Conservation (phyloP, 2,888 invertebrate species). For the Heliconius aoede region DNA sequence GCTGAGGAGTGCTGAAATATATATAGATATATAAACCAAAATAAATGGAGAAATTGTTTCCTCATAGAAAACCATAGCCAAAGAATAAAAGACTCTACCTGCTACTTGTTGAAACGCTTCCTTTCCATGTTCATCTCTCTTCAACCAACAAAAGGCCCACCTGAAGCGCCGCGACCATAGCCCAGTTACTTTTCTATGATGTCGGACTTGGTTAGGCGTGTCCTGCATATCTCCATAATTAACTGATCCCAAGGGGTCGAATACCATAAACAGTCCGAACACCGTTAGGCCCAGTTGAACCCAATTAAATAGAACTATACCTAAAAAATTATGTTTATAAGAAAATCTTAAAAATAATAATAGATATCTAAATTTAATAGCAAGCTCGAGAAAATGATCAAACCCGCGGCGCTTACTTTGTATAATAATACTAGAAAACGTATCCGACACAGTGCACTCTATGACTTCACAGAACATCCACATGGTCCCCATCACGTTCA, state of each 20-base stretch:
- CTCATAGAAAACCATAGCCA: no score
- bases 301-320: slow-evolving; percentile 92
- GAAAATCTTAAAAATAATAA: not conserved
- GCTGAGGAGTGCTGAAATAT: slow-evolving; percentile 87
- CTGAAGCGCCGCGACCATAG: slow-evolving; percentile 90
- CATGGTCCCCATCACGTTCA: slow-evolving; percentile 92
- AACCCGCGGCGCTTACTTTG: slow-evolving; percentile 84
- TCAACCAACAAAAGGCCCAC: slow-evolving; percentile 89
- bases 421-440: slow-evolving; percentile 88
- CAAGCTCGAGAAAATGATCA: not conserved
- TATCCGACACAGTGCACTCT: slow-evolving; percentile 86
- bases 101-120: slow-evolving; percentile 92
- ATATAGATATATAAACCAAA: slow-evolving; percentile 1
- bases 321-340: slow-evolving; percentile 64
- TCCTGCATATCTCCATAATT: slow-evolving; percentile 86
- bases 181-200: slow-evolving; percentile 87
- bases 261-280: slow-evolving; percentile 90
- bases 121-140: slow-evolving; percentile 89
- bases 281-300: slow-evolving; percentile 88
- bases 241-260: slow-evolving; percentile 91
- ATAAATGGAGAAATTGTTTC: not conserved
- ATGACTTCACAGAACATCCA: slow-evolving; percentile 90
- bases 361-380: not conserved
- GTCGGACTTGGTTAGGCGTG: slow-evolving; percentile 86
- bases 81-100: slow-evolving; percentile 69